These are phyloP conservation scores for Fulmarus glacialis DNA, from an alignment of 2,113 vertebrate species.

Conservation along the genomic window DNA sequence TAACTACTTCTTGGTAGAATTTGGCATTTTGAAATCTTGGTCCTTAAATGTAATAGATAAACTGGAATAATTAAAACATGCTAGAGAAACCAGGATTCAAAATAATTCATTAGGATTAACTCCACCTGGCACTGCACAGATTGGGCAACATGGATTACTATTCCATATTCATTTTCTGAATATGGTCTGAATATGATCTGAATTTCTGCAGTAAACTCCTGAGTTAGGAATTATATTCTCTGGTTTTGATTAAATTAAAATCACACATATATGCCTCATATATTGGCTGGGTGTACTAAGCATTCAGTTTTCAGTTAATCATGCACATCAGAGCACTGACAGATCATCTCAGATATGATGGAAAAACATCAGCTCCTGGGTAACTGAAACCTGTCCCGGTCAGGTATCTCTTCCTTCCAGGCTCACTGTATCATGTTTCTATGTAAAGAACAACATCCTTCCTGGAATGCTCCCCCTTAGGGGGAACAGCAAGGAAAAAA, in stretches of 20 bases:
- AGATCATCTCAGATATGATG: neutral
- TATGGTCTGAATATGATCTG: neutral
- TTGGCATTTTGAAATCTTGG: neutral
- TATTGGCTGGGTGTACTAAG: neutral
- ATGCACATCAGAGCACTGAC: neutral
- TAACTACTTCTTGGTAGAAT: neutral
- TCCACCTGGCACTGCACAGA: neutral
- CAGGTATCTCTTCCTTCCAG: conserved; percentile 13
- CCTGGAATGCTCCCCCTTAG: conserved; percentile 35
- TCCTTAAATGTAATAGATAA: neutral
- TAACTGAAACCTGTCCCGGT: neutral
- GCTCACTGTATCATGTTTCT: conserved; percentile 19
- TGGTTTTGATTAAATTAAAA: neutral
- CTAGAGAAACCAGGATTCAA: neutral
- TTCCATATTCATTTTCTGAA: neutral
- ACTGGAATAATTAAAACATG: neutral
- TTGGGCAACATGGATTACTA: neutral
- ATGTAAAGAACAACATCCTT: neutral
- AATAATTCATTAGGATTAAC: neutral
- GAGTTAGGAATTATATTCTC: neutral
- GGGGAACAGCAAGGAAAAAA: neutral
- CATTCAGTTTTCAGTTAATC: neutral
- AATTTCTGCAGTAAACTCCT: neutral
- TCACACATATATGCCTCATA: neutral
- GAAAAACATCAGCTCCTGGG: neutral